Conservation (phyloP, 1,140 invertebrate genomes). For the Gonatopus flavifemur region DNA sequence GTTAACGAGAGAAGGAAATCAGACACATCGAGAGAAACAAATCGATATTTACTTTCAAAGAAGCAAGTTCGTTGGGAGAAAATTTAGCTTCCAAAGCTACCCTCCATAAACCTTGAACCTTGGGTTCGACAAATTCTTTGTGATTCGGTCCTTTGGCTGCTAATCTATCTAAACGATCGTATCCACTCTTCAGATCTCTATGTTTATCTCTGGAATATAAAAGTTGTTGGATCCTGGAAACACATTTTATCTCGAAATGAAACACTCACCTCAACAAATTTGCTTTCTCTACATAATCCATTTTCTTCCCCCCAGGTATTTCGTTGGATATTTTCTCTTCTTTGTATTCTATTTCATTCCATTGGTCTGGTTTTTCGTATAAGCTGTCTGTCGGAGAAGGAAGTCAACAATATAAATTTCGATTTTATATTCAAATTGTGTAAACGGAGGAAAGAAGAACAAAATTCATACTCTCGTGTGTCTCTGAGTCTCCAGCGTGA, state of each 20-base stretch:
- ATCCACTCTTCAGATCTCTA: conserved; percentile 76
- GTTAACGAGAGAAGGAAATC: conserved; percentile 8
- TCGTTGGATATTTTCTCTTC: conserved; percentile 67
- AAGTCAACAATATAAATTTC: conserved; percentile 15
- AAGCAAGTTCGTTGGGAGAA: conserved; percentile 76
- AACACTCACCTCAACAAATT: conserved; percentile 65
- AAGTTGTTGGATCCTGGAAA: too few species aligned
- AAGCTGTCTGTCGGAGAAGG: conserved; percentile 52
- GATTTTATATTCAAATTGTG: conserved; percentile 1
- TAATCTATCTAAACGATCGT: conserved; percentile 74
- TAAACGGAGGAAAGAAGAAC: too few species aligned
- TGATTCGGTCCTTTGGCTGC: conserved; percentile 74
- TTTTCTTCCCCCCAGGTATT: conserved; percentile 59
- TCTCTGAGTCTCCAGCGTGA: conserved; percentile 57
- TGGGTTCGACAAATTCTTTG: conserved; percentile 85
- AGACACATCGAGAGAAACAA: neutral
- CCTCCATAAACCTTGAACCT: conserved; percentile 86
- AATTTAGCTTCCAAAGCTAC: conserved; percentile 80
- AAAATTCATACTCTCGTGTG: conserved; percentile 66
- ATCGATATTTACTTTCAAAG: conserved; percentile 67
- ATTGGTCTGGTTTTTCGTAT: conserved; percentile 59
- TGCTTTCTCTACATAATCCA: conserved; percentile 65
- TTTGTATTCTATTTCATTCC: conserved; percentile 62
- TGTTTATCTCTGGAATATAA: conserved; percentile 69
- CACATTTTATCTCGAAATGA: too few species aligned